These are phyloP conservation scores for Rissa tridactyla DNA, from an alignment of 2,113 vertebrate species.

Conservation along the genomic window DNA sequence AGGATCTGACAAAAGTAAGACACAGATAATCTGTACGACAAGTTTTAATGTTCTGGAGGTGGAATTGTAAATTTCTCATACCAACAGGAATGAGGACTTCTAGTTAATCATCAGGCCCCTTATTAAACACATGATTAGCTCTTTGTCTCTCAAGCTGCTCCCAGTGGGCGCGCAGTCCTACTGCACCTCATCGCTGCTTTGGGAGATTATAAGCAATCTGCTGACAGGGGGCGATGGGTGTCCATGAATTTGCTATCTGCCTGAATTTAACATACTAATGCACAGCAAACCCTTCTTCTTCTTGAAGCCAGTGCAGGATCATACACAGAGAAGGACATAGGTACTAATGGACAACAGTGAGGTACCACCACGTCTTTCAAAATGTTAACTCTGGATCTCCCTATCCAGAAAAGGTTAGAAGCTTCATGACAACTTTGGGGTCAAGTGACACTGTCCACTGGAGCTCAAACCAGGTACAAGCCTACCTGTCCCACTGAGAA, in stretches of 20 bases:
- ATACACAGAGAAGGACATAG: neutral
- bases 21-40: neutral
- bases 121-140: neutral
- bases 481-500: neutral
- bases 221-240: neutral
- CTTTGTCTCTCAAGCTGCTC: neutral
- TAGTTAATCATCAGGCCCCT: neutral
- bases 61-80: neutral
- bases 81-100: neutral
- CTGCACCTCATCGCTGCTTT: neutral
- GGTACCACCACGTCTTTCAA: neutral
- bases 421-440: neutral
- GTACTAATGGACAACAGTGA: neutral
- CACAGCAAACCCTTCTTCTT: neutral
- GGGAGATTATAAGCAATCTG: neutral
- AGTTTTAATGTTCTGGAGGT: neutral
- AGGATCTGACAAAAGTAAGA: neutral
- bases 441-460: neutral
- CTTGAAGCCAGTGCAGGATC: neutral
- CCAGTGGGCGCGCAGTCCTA: neutral
- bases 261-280: neutral
- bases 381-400: neutral
- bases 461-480: neutral
- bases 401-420: neutral
- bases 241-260: neutral